These are phyloP conservation scores for Lytechinus pictus DNA, from an alignment of 35 echinoderm and acorn worm species.

Conservation along the genomic window DNA sequence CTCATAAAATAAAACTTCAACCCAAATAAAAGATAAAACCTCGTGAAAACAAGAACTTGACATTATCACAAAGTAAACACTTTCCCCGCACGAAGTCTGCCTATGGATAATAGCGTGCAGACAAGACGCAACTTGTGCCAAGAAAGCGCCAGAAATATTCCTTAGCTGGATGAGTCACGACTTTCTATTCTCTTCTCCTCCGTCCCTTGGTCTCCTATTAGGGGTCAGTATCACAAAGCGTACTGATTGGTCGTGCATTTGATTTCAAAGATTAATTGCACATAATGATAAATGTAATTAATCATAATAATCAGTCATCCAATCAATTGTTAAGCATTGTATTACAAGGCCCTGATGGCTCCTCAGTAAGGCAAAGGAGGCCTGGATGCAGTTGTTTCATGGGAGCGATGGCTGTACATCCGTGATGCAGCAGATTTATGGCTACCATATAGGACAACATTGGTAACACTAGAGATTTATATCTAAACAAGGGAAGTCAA, in stretches of 20 bases:
- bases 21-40: background rate
- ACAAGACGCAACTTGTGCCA: background rate
- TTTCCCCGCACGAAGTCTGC: background rate
- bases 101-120: background rate
- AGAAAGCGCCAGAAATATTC: slow-evolving; percentile 10
- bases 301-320: no score
- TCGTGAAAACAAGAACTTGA: background rate
- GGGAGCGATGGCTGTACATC: background rate
- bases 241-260: no score
- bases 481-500: background rate
- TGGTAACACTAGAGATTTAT: no score
- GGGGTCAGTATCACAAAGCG: background rate
- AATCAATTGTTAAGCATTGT: no score
- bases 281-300: no score
- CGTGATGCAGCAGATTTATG: background rate
- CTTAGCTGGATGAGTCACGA: background rate
- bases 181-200: background rate
- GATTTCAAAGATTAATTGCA: no score
- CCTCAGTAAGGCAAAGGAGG: background rate
- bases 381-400: background rate
- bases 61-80: slow-evolving; percentile 5
- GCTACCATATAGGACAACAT: background rate
- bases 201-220: background rate
- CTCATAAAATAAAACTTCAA: background rate
- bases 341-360: background rate